Evolutionary conservation across 1,140 invertebrate species (phyloP), one percentile per base, ranked within the genome.

Genomic region (Callitettix versicolor): DNA sequence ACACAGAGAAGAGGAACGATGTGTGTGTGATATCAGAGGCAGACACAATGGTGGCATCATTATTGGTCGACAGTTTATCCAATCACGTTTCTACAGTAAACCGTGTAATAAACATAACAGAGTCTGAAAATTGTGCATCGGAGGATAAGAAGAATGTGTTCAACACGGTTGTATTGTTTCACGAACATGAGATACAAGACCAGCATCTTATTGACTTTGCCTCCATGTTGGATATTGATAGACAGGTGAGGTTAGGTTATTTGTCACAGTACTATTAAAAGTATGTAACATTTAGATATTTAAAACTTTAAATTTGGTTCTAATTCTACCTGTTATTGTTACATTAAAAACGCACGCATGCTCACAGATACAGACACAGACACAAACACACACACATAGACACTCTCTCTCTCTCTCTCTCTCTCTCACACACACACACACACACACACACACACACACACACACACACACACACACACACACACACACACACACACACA

Each of bases 121-220:
- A 50, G 18, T 30, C 33, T 17, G 17, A 51, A 26, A 4, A 21
- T 14, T 26, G 15, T 17, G 2, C 21, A 11, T 2, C 11, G 6
- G 20, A 49, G 15, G 24, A 47, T 40, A 38, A 47, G 12, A n/a
- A 47, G n/a, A 47, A 36, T 46, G 47, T 53, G 3, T 65, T 56
- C 43, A 65, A 65, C 47, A 60, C 54, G n/a, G 57, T 63, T 12
- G 55, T 65, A 21, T 42, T 60, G 11, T 59, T 65, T 34, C 63
- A 65, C 48, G n/a, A 38, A 34, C 47, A 62, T 24, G 62, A 65
- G 50, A 65, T 65, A 49, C 46, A 62, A 34, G 62, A 65, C 33
- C 53, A 52, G n/a, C 60, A 63, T 12, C 51, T 65, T 12, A 22
- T 63, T 7, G 56, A 62, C 38, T 65, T 65, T 48, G 59, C 60